phyloP scores from a whole-genome alignment of 2,113 vertebrate genomes.

The Galeopterus variegatus region DNA sequence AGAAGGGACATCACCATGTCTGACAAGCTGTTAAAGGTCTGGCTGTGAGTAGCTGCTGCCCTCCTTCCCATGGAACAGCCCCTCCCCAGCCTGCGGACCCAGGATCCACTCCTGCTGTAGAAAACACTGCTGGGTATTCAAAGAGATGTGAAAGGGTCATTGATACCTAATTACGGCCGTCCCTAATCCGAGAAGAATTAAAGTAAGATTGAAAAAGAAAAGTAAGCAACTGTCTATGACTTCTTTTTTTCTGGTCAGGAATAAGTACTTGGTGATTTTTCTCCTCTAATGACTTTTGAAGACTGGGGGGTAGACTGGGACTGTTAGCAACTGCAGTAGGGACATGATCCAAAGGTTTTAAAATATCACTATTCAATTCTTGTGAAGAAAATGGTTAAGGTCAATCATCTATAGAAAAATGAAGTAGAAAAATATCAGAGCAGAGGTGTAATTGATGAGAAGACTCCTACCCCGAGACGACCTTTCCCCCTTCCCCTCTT shows the following conservation, averaged over 20 bases:
- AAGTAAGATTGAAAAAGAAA: not conserved
- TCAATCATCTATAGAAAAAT: not conserved
- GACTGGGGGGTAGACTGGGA: too few species aligned
- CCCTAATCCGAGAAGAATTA: not conserved
- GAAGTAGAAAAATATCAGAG: not conserved
- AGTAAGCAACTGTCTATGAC: not conserved
- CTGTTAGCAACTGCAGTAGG: not conserved
- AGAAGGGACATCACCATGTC: too few species aligned
- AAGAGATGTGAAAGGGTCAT: not conserved
- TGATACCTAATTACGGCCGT: not conserved
- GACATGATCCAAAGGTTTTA: not conserved
- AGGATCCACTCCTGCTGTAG: not conserved
- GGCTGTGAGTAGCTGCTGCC: not conserved
- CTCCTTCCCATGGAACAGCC: not conserved
- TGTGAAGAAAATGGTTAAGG: not conserved
- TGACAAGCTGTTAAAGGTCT: not conserved
- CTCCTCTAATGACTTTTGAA: not conserved
- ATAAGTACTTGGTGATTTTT: not conserved
- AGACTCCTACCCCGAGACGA: not conserved
- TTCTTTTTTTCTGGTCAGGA: not conserved
- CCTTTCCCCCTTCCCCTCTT: not conserved
- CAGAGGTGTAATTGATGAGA: not conserved
- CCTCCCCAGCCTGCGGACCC: too few species aligned
- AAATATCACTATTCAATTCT: not conserved
- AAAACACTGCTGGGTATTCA: not conserved